Percentiles rank a stretch among this genome's conserved stretches.
phyloP scores from a whole-genome alignment of 2,113 vertebrate genomes.

The Prietella phreatophila region DNA sequence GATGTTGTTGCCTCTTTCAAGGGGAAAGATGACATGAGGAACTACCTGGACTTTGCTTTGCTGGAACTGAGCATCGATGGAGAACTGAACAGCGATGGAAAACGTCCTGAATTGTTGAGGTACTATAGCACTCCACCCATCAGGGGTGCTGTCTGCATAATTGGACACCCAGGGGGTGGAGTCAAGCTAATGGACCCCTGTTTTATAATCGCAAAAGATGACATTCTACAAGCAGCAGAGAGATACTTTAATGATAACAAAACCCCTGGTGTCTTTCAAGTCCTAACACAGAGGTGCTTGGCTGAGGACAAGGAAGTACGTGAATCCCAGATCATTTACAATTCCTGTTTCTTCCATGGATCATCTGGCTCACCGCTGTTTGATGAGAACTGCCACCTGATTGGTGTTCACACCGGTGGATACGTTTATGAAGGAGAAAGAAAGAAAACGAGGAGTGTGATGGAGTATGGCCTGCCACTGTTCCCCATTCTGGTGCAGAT shows the following conservation, averaged over 20 bases:
- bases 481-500: constrained; percentile 16
- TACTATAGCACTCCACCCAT: neutral
- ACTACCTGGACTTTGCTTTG: constrained; percentile 48
- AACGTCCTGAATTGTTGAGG: neutral
- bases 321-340: neutral
- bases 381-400: constrained; percentile 31
- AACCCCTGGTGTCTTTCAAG: neutral
- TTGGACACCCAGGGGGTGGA: constrained; percentile 57
- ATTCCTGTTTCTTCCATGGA: constrained; percentile 49
- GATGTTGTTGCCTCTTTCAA: neutral
- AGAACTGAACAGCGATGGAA: no score
- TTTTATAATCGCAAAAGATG: constrained; percentile 40
- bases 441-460: neutral
- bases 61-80: constrained; percentile 27
- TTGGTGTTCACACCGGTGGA: constrained; percentile 51
- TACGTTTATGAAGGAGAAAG: neutral
- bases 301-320: neutral
- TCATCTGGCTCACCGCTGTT: constrained; percentile 56
- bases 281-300: neutral
- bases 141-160: constrained; percentile 54
- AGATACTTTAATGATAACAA: neutral
- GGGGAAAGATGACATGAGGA: neutral
- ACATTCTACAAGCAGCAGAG: accelerated
- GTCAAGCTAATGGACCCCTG: constrained; percentile 59
- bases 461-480: constrained; percentile 46